phyloP scores from a whole-genome alignment of 2,888 invertebrate genomes.

The Calliscelio sp. region DNA sequence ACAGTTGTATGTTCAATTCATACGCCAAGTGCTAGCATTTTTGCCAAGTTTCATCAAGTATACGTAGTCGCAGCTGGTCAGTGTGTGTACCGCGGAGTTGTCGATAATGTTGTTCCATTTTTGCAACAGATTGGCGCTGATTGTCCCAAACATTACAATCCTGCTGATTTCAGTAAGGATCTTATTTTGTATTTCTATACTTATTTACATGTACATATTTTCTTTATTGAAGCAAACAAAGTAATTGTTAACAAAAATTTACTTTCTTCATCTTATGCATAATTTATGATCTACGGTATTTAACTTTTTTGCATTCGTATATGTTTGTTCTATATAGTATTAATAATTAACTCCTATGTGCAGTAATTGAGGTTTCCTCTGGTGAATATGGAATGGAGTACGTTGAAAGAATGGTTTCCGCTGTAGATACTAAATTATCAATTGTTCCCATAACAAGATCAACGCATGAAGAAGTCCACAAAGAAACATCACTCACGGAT shows the following conservation, averaged over 20 bases:
- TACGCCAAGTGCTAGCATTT: conserved; percentile 97
- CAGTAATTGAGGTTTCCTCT: conserved; percentile 90
- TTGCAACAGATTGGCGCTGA: conserved; percentile 91
- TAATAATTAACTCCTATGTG: conserved; percentile 29
- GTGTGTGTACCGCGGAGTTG: conserved; percentile 95
- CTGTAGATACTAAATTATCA: conserved; percentile 87
- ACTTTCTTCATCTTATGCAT: too few relatives aligned
- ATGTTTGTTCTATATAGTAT: too few relatives aligned
- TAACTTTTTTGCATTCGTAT: too few relatives aligned
- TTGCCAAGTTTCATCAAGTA: conserved; percentile 96
- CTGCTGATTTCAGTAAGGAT: conserved; percentile 95
- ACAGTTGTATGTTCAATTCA: conserved; percentile 98
- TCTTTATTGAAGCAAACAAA: too few relatives aligned
- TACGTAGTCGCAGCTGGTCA: conserved; percentile 96
- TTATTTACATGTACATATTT: too few relatives aligned
- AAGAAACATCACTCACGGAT: conserved; percentile 86
- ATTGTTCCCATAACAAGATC: conserved; percentile 76
- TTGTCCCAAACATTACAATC: conserved; percentile 97
- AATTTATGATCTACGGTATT: too few relatives aligned
- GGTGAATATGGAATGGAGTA: conserved; percentile 91
- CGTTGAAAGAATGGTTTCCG: conserved; percentile 89
- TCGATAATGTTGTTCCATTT: conserved; percentile 93
- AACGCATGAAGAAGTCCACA: conserved; percentile 80
- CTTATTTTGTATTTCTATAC: too few relatives aligned
- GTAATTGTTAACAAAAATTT: too few relatives aligned